Evolutionary conservation across 2,888 invertebrate species (phyloP), one percentile per base, ranked within the genome.

Genomic region (Halictus ligatus): DNA sequence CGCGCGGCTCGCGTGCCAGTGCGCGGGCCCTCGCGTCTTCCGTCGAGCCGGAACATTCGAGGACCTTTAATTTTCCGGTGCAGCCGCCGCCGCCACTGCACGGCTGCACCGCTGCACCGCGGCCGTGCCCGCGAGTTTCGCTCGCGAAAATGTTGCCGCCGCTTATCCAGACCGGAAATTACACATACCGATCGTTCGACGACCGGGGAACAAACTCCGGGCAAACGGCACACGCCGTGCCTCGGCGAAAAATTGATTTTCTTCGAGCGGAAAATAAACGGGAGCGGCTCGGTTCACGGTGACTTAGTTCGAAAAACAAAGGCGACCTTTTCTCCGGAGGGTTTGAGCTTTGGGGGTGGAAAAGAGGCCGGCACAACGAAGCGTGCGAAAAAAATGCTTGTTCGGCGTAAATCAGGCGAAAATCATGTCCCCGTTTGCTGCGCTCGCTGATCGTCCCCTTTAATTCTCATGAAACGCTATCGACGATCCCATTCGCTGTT

Each of bases 41-140:
- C 82, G 78, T 25, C 83, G 78, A 18, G 40, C 79, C 83, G 75
- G 75, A 86, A 86, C 74, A 87, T 83, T 87, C 83, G 75, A 86
- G 89, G 85, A 86, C 84, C 88, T 88, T 89, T 91, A 91, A 91
- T 92, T 91, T 91, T 90, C 91, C 91, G 92, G 92, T 88, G 85
- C 78, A 40, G 82, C 75, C 64, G n/a, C 18, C 69, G 40, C 15
- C 15, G 21, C 58, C 15, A 15, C 18, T 29, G 43, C 54, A 54
- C 21, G 7, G 21, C 54, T 54, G 21, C 58, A n/a, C 72, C 64
- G 29, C 21, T 54, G 29, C 54, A 60, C 10, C 40, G 78, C 46
- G 58, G 43, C 69, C n/a, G 13, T 64, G 25, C 25, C 13, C 25
- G 82, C n/a, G 58, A n/a, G 78, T 64, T 40, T 75, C 25, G 29